Conservation (phyloP, 2,113 vertebrate species). For the Sphaerodactylus townsendi region DNA sequence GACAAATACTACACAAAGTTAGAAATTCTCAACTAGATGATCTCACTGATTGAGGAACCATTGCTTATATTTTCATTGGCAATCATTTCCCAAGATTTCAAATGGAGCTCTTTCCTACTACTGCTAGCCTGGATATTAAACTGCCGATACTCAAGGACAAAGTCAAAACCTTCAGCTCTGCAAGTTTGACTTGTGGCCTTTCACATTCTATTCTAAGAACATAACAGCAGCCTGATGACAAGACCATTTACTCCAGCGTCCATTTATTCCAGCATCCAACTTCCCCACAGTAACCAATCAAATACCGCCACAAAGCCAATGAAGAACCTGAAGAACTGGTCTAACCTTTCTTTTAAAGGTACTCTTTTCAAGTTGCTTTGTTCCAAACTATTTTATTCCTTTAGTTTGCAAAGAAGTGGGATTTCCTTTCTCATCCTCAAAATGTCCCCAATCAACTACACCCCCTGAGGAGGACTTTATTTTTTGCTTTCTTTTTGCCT, state of each 20-base stretch:
- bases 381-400: not conserved
- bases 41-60: too few species aligned
- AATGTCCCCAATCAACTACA: not conserved
- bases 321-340: too few species aligned
- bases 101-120: not conserved
- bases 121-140: too few species aligned
- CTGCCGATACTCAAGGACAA: not conserved
- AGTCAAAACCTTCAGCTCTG: not conserved
- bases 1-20: not conserved
- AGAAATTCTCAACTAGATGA: too few species aligned
- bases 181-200: not conserved
- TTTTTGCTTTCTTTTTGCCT: not conserved
- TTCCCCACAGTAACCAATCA: too few species aligned
- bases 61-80: too few species aligned
- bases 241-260: too few species aligned
- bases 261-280: too few species aligned
- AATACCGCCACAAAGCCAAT: too few species aligned
- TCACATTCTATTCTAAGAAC: not conserved
- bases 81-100: not conserved
- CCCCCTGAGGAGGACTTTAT: not conserved
- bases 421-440: not conserved
- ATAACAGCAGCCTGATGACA: too few species aligned
- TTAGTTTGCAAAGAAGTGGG: not conserved
- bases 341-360: too few species aligned
- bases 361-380: not conserved